A percentile compares a stretch with the other conserved stretches of the same genome.
These are phyloP conservation scores for Fragum fragum DNA, from an alignment of 2,888 invertebrate species.

Conservation along the genomic window DNA sequence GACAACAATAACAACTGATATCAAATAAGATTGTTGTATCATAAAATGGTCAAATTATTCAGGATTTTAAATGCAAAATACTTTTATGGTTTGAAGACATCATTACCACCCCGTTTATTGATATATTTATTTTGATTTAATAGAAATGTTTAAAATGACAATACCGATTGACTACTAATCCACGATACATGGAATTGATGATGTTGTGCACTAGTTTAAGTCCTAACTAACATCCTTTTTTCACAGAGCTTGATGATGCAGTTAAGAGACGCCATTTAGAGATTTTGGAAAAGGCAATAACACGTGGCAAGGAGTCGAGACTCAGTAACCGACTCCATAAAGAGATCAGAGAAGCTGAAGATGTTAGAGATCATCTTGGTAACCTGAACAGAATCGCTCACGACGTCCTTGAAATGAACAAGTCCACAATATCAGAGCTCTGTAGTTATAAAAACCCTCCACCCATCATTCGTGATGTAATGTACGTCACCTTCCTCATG, in stretches of 20 bases:
- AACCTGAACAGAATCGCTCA: slow-evolving; percentile 69
- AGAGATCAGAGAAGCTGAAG: slow-evolving; percentile 69
- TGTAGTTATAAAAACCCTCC: slow-evolving; percentile 67
- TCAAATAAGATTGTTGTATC: too few relatives aligned
- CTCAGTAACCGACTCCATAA: slow-evolving; percentile 57
- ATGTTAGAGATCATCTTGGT: slow-evolving; percentile 66
- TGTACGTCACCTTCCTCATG: slow-evolving; percentile 69
- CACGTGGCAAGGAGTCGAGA: slow-evolving; percentile 54
- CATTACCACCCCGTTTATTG: too few relatives aligned
- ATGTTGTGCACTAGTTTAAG: too few relatives aligned
- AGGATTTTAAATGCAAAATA: too few relatives aligned
- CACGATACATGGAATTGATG: too few relatives aligned
- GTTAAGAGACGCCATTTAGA: slow-evolving; percentile 65
- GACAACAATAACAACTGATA: too few relatives aligned
- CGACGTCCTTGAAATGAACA: slow-evolving; percentile 72
- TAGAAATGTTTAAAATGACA: too few relatives aligned
- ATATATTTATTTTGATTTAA: too few relatives aligned
- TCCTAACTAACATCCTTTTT: too few relatives aligned
- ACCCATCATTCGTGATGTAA: slow-evolving; percentile 63
- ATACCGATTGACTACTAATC: too few relatives aligned
- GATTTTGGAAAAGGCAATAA: slow-evolving; percentile 66
- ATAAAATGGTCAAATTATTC: too few relatives aligned
- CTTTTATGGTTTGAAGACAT: too few relatives aligned
- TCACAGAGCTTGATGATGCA: slow-evolving; percentile 64
- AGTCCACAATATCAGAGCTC: slow-evolving; percentile 72